Base-by-base conservation (phyloP, 2,888 invertebrate genomes). In the Diloba caeruleocephala region DNA sequence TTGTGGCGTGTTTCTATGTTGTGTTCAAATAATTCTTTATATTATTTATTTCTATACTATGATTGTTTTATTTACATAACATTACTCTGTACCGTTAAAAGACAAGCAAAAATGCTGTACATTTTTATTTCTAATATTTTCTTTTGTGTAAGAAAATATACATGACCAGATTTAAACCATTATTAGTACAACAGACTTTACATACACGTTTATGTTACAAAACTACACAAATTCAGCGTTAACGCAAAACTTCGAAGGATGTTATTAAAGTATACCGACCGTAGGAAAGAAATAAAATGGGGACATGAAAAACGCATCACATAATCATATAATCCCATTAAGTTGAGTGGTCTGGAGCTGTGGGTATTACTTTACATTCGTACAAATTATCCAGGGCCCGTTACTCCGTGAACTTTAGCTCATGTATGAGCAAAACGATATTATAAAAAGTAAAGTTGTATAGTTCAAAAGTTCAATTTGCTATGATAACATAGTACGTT, bases 271-370 rank as follows among this genome's bases (percentile, higher is more conserved):
- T 63, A 76, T 71, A 73, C 72, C 60, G 71, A 76, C 78, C 79
- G 76, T 81, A 81, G 75, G 81, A 78, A 76, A 74, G 72, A 71
- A 85, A 86, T 83, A 79, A 80, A 85, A 81, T 78, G 76, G 75
- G 76, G 78, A 84, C 88, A 85, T 87, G 83, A 88, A 87, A 87
- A 85, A 84, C 82, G 78, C 84, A 85, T 84, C 82, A 82, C 83
- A 81, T 87, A 81, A 86, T 85, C 80, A 78, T 86, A 81, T 82
- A 82, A 85, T 78, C 80, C 82, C 81, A 87, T 87, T 81, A 81
- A 72, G 81, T 77, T 78, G 82, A 85, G 85, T 84, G 82, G 77
- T 74, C 79, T 77, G 63, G 59, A n/a, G n/a, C n/a, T n/a, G 56
- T 53, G 61, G 60, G 54, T 34, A 61, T 74, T 76, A 76, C 72